Evolutionary conservation across 2,888 invertebrate genomes (phyloP), one percentile per base, ranked within the genome.

Genomic region (Cordilura impudica): DNA sequence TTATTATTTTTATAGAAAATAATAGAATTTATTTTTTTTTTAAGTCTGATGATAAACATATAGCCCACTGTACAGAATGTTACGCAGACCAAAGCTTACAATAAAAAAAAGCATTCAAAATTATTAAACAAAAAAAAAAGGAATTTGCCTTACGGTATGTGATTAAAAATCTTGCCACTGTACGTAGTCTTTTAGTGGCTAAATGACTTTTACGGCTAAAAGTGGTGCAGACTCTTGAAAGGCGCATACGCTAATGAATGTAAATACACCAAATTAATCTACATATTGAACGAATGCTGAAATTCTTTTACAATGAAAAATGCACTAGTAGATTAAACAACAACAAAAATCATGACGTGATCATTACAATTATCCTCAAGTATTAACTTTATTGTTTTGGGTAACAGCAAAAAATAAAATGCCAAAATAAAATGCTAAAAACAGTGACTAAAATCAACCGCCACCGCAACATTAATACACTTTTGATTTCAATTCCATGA

Each of bases 351-450:
- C 49, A 49, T 67, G 39, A 56, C 79, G 79, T 79, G 79, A 79
- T 79, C 79, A 79, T 79, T 79, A 79, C 53, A 79, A 79, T 79
- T 76, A 79, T 66, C 71, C 56, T 67, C 56, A 66, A 71, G 39
- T 14, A 43, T 66, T 58, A 61, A 35, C 21, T 19, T 53, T 8
- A 14, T 26, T 2, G 29, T 19, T 7, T 26, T 10, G 2, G n/a
- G 18, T 66, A 23, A 43, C 4, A 29, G 51, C 43, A 78, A 53
- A 39, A 63, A 78, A 74, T 74, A 70, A 70, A 60, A 60, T 53
- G 53, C 74, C 69, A 56, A 70, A 69, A 29, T 43, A 39, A 19
- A 19, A 58, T 49, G 10, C 18, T 31, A 21, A 2, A 60, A 31
- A 18, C 14, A 39, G 45, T 35, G 51, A 43, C 53, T 45, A 71